phyloP scores from a whole-genome alignment of 2,113 vertebrate species.

The Pongo pygmaeus region DNA sequence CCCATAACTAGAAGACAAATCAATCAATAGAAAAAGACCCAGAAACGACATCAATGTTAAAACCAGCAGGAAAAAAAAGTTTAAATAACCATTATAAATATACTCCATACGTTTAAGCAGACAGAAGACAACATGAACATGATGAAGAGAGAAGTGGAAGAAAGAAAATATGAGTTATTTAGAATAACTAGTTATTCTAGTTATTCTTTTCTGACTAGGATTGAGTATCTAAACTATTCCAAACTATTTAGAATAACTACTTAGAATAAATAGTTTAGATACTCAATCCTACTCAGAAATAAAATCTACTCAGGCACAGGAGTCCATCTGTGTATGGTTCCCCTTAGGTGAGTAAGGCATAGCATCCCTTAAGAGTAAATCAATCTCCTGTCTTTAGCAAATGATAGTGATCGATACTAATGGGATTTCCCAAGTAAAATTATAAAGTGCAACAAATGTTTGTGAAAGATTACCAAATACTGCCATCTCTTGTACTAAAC shows the following conservation, averaged over 20 bases:
- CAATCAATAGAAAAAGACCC: slow-evolving; percentile 15
- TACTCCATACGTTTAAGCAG: background rate
- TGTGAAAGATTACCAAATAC: background rate
- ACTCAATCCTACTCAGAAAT: background rate
- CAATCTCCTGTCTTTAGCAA: background rate
- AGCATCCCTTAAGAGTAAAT: background rate
- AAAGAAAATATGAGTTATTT: background rate
- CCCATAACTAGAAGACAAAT: slow-evolving; percentile 27
- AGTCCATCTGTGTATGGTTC: background rate
- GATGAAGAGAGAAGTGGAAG: background rate
- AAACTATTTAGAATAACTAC: too few species aligned
- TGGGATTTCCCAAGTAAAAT: slow-evolving; percentile 31
- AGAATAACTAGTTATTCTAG: too few species aligned
- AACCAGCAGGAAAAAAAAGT: background rate
- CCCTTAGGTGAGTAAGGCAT: background rate
- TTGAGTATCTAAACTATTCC: too few species aligned
- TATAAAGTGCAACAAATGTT: background rate
- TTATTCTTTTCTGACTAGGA: too few species aligned
- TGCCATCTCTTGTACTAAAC: background rate
- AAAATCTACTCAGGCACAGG: background rate
- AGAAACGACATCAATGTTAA: slow-evolving; percentile 25
- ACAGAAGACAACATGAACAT: background rate
- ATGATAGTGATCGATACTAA: background rate
- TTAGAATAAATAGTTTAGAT: background rate
- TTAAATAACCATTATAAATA: slow-evolving; percentile 18